Conservation (phyloP, 2,797 vertebrate species). For the Eulemur mongoz region DNA sequence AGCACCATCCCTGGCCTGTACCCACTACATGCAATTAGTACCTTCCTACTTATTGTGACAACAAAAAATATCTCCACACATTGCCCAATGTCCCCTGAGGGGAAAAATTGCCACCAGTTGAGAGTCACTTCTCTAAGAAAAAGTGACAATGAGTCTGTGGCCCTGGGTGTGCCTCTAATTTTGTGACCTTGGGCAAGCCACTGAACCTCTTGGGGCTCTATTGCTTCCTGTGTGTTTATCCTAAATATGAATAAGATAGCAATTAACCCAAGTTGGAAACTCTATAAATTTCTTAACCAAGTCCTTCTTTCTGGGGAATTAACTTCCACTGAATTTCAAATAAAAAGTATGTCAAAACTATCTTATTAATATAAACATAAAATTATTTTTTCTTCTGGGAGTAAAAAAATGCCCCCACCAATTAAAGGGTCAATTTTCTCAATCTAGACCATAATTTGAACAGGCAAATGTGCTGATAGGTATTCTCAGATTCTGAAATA, state of each 20-base stretch:
- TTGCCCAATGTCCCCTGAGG: neutral
- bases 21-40: neutral
- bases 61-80: neutral
- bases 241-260: neutral
- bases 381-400: conserved; percentile 52
- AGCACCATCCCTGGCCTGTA: neutral
- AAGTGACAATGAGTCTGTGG: neutral
- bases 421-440: conserved; percentile 33
- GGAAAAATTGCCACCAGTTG: neutral
- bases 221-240: neutral
- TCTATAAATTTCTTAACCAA: conserved; percentile 43
- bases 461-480: neutral
- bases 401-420: neutral
- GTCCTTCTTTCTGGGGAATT: conserved; percentile 46
- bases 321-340: conserved; percentile 60
- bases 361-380: conserved; percentile 67
- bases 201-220: neutral
- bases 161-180: neutral
- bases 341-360: conserved; percentile 50
- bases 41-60: neutral
- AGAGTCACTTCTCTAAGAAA: neutral
- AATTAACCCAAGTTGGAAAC: conserved; percentile 47
- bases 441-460: conserved; percentile 31
- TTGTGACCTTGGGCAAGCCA: neutral
- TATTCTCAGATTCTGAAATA: conserved; percentile 19